Percentiles rank a stretch among this genome's conserved stretches.
phyloP scores from a whole-genome alignment of 2,113 vertebrate genomes.

The Myiopsitta monachus region DNA sequence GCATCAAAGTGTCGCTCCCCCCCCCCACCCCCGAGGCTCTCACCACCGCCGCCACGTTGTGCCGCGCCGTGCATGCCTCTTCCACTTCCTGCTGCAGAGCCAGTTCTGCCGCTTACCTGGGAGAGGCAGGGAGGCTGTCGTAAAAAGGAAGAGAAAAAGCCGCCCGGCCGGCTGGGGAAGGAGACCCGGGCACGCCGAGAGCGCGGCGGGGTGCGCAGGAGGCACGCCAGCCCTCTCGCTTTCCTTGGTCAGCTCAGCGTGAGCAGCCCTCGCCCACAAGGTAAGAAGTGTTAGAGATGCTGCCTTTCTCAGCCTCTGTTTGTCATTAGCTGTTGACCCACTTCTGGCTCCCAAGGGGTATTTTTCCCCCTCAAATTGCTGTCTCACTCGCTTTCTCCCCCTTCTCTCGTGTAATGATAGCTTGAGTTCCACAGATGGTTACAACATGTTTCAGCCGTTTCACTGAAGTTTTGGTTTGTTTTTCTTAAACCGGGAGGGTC shows the following conservation, averaged over 20 bases:
- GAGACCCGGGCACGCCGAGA: background rate
- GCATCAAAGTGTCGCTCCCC: slow-evolving; percentile 41
- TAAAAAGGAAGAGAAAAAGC: background rate
- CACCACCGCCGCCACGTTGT: background rate
- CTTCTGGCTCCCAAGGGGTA: background rate
- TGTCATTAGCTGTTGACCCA: background rate
- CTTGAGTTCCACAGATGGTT: slow-evolving; percentile 12
- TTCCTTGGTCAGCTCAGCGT: background rate
- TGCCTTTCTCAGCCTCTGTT: background rate
- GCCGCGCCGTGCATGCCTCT: background rate
- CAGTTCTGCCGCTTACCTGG: slow-evolving; percentile 74
- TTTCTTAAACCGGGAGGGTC: background rate
- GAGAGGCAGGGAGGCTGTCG: slow-evolving; percentile 28
- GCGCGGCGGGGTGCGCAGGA: background rate
- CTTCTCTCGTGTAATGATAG: background rate
- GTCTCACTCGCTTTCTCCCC: background rate
- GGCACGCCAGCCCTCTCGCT: background rate
- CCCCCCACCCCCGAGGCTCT: background rate
- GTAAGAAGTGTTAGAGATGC: slow-evolving; percentile 45
- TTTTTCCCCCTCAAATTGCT: background rate
- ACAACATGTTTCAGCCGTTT: slow-evolving; percentile 37
- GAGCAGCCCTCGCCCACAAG: slow-evolving; percentile 6
- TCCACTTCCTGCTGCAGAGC: slow-evolving; percentile 77
- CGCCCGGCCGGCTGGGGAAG: background rate
- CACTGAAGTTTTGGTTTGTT: background rate